Evolutionary conservation across 2,888 invertebrate species (phyloP), one percentile per base, ranked within the genome.

Genomic region (Artemia sinica): DNA sequence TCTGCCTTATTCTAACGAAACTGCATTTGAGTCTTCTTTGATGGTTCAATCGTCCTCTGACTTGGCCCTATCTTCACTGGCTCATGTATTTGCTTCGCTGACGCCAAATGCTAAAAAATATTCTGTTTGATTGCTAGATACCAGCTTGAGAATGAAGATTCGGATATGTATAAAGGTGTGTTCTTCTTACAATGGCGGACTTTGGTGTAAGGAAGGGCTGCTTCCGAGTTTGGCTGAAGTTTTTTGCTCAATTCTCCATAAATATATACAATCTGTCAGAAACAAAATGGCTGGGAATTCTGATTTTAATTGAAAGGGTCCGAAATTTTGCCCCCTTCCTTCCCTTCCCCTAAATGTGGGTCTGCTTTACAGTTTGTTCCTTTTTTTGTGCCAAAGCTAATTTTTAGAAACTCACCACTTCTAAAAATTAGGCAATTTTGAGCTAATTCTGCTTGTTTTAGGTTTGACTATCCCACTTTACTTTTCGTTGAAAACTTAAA

Each of bases 1-100:
- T 78, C 76, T 85, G 71, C 86, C 89, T 0, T 96, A 96, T 76
- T 79, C 80, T 0, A 86, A 88, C 73, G 95, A 95, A 79, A 90
- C 89, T 0, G 86, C 87, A 0, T 90, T 84, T 74, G 90, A 93
- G 77, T 88, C 86, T 76, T 91, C 90, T 0, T 79, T 92, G 72
- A 81, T 92, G 79, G 85, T 89, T 0, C 87, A 89, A 74, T 85
- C 87, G 72, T 85, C 87, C 48, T 87, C 87, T 41, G 83, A 84
- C 1, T 77, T 91, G 67, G 88, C 90, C 9, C 80, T 95, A 50
- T 87, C 91, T 1, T 92, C 95, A 0, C 81, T 97, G 71, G 84
- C 85, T 66, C 93, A 91, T 76, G 92, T 97, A 11, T 91, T 91
- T 80, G 84, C 86, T 71, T 93, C 95, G 0, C 82, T 97, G 18